These are phyloP conservation scores for Acrocephalus kingi DNA, from an alignment of 2,113 vertebrate genomes.

Conservation along the genomic window DNA sequence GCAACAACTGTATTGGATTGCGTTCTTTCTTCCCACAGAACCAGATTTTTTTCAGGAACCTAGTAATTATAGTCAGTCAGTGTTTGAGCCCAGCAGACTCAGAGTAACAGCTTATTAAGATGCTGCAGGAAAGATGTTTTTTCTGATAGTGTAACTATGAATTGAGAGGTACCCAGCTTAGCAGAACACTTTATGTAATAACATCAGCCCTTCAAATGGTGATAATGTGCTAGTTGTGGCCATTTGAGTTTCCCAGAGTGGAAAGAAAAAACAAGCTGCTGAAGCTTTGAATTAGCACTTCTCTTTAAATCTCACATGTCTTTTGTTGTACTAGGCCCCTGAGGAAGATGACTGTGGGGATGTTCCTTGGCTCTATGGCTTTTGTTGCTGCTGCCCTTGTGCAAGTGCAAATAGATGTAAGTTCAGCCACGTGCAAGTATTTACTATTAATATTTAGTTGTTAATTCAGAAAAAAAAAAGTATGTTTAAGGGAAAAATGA, in stretches of 20 bases:
- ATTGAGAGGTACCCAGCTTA: not conserved
- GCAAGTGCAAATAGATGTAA: conserved; percentile 91
- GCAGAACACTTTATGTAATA: not conserved
- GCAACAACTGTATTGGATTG: not conserved
- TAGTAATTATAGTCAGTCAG: not conserved
- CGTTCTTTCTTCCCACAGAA: not conserved
- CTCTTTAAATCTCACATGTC: not conserved
- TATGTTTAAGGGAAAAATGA: not conserved
- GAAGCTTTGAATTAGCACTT: not conserved
- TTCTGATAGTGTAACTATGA: not conserved
- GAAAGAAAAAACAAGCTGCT: not conserved
- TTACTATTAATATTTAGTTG: not conserved
- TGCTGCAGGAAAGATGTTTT: not conserved
- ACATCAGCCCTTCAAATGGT: not conserved
- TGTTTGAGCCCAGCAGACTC: not conserved
- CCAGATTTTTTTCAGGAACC: not conserved
- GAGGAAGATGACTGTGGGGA: conserved; percentile 92
- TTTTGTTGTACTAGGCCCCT: conserved; percentile 77
- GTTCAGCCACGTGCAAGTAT: conserved; percentile 44
- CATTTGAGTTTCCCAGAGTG: not conserved
- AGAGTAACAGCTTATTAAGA: not conserved
- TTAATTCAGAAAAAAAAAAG: not conserved
- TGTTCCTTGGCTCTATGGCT: conserved; percentile 89
- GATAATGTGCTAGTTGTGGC: not conserved
- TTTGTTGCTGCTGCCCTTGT: conserved; percentile 88